Percentiles rank a stretch among this genome's conserved stretches.
Conservation (phyloP, 2,113 vertebrate genomes). For the Anas platyrhynchos region DNA sequence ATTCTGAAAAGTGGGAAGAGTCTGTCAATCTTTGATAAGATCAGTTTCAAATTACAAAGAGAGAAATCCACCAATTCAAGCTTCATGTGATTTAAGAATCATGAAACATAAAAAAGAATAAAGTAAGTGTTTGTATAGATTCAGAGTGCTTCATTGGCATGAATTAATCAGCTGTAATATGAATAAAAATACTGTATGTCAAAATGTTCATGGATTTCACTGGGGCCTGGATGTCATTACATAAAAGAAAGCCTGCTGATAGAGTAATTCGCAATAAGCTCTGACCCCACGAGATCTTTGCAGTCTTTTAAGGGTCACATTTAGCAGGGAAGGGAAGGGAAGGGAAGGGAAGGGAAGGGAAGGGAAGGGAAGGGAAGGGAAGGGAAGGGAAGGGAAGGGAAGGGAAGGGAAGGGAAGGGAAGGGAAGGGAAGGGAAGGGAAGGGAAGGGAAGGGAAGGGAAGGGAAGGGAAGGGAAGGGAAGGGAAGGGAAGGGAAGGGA, state of each 20-base stretch:
- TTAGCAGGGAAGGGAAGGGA: background rate
- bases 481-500: background rate
- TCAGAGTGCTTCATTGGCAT: background rate
- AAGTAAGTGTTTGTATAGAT: background rate
- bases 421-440: background rate
- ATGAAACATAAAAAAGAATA: background rate
- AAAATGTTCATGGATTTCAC: background rate
- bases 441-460: background rate
- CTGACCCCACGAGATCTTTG: rapidly evolving
- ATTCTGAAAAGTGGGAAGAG: background rate
- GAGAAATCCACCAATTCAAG: background rate
- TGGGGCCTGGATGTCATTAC: background rate
- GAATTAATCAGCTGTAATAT: background rate
- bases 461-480: background rate
- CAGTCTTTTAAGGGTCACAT: background rate
- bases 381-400: background rate
- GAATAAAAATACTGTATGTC: background rate
- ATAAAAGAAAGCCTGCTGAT: background rate
- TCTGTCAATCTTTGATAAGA: background rate
- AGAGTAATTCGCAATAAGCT: background rate
- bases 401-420: background rate
- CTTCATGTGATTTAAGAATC: background rate
- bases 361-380: too few species aligned
- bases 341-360: background rate
- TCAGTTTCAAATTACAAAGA: background rate